Conservation (phyloP, 1,140 invertebrate genomes). For the Marisa cornuarietis region DNA sequence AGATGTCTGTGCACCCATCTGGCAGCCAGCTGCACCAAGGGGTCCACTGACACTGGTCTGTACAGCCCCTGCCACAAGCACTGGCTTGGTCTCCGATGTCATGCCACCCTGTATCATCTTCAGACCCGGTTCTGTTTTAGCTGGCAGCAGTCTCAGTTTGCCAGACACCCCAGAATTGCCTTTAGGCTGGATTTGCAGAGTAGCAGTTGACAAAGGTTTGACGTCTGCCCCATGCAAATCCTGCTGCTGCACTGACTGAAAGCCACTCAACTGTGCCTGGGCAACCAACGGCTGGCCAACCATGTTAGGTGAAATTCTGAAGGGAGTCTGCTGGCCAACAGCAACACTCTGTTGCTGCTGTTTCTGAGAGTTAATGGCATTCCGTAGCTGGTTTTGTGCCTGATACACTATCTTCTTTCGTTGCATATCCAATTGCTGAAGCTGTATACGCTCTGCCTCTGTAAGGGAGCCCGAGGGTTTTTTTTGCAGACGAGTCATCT, state of each 20-base stretch:
- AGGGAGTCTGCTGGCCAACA: neutral
- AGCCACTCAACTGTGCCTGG: neutral
- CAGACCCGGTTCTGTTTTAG: constrained; percentile 1
- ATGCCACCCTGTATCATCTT: neutral
- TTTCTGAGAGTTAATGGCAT: neutral
- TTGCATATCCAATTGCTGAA: constrained; percentile 16
- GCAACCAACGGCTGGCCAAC: neutral
- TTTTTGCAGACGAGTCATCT: constrained; percentile 36
- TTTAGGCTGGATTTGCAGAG: constrained; percentile 13
- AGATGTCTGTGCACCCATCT: too few species aligned
- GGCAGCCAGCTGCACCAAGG: too few species aligned
- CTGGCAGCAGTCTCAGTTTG: constrained; percentile 5
- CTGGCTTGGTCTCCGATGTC: constrained; percentile 2
- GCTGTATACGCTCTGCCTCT: neutral
- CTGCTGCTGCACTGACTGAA: neutral
- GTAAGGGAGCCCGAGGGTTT: constrained; percentile 26
- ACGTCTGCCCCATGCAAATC: neutral
- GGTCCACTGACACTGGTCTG: neutral
- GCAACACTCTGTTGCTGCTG: constrained; percentile 1
- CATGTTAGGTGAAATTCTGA: neutral
- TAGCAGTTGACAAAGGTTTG: too few species aligned
- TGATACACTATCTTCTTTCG: neutral
- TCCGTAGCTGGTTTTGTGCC: constrained; percentile 5
- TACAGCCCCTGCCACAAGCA: neutral
- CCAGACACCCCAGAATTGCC: neutral